Evolutionary conservation across 2,888 invertebrate species (phyloP), one percentile per base, ranked within the genome.

Genomic region (Resseliella maxima): DNA sequence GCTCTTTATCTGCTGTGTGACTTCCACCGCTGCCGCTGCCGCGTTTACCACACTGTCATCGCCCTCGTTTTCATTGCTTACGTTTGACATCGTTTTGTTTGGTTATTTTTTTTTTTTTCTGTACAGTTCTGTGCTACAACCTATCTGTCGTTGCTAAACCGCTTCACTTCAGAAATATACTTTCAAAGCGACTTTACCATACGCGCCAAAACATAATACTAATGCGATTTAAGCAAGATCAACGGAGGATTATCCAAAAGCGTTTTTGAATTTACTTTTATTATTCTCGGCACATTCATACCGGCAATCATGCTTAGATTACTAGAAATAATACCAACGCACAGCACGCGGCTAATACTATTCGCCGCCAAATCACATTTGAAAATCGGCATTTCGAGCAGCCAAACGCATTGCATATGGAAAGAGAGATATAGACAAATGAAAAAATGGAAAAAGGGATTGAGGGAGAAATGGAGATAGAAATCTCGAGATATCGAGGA

Each of bases 221-320:
- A 83, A 83, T 83, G 38, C 83, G 83, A 83, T 83, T 83, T 83
- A 83, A 83, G 83, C 83, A 38, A 38, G 83, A 83, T 83, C 83
- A 83, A 83, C 83, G 38, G 41, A 5, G 83, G 83, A 83, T 83
- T 83, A 83, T 36, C 83, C 83, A 83, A 83, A n/a, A 83, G 83
- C 83, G 83, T 38, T 83, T 83, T 83, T 83, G 83, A 83, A 83
- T 83, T 83, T 83, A 83, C 38, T 83, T 83, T 83, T 38, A 83
- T 36, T 83, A 83, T 83, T 81, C 81, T 81, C 81, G 81, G 81
- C 81, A 81, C 81, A 81, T 81, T 83, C 83, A n/a, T 83, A 83
- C 38, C 38, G 38, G 38, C 83, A 83, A 24, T 83, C 38, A 38
- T 38, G 38, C 38, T 38, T 21, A 83, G 83, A 83, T 83, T 38